Percentiles rank a stretch among this genome's conserved stretches.
Conservation (phyloP, 2,797 vertebrate species). For the Mionectes olivaceus region DNA sequence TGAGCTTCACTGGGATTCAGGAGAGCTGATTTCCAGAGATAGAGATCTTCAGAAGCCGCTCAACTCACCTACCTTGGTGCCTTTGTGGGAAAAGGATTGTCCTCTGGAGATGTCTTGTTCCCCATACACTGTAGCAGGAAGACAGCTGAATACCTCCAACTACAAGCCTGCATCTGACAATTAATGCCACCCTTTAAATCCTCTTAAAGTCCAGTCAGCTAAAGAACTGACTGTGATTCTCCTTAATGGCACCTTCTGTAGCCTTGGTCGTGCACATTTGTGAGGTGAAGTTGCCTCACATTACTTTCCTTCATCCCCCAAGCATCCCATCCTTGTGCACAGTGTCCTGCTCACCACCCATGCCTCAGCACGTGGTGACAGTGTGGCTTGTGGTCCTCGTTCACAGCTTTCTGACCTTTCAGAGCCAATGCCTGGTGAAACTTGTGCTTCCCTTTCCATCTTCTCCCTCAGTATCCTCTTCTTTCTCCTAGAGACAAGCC, state of each 20-base stretch:
- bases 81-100: not conserved
- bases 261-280: fast-evolving
- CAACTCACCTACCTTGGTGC: not conserved
- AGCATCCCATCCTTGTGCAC: not conserved
- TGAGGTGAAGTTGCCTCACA: not conserved
- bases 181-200: not conserved
- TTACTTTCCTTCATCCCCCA: not conserved
- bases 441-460: not conserved
- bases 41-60: not conserved
- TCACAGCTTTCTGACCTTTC: not conserved
- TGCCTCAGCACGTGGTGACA: fast-evolving
- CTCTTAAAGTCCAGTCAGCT: not conserved
- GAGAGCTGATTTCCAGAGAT: not conserved
- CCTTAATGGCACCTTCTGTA: not conserved
- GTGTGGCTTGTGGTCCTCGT: fast-evolving
- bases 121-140: not conserved
- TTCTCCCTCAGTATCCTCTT: not conserved
- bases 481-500: not conserved
- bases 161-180: not conserved
- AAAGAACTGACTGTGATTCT: not conserved
- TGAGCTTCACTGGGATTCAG: not conserved
- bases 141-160: not conserved
- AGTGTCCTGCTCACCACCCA: not conserved
- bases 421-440: not conserved
- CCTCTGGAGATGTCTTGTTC: not conserved